Evolutionary conservation across 2,797 vertebrate species (phyloP).

Genomic region (Pseudochirops corinnae): DNA sequence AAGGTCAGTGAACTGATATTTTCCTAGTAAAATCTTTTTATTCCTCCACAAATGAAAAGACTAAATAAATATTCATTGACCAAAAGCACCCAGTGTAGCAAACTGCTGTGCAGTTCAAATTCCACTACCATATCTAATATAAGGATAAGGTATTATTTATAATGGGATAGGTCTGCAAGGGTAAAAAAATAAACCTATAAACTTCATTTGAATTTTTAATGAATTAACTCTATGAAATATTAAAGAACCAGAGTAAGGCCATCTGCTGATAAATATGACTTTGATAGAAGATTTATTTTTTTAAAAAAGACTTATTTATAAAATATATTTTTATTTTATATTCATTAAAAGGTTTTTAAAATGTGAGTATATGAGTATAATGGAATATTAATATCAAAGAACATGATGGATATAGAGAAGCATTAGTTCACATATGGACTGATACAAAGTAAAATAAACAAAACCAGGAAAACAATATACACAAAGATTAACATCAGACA

Average conservation of each 20-base stretch:
- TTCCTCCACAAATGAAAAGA: slow-evolving; percentile 30
- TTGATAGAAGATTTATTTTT: not conserved
- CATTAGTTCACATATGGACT: no score
- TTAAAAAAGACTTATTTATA: not conserved
- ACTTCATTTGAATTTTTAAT: slow-evolving; percentile 9
- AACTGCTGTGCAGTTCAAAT: not conserved
- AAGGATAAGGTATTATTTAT: not conserved
- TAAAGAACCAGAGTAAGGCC: not conserved
- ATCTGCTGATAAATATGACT: not conserved
- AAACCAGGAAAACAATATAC: not conserved
- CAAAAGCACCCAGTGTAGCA: not conserved
- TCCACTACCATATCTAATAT: not conserved
- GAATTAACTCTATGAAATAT: not conserved
- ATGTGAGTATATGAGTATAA: not conserved
- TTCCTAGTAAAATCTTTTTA: slow-evolving; percentile 17
- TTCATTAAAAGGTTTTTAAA: not conserved
- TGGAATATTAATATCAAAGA: not conserved
- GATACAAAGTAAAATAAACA: no score
- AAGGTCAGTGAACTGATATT: not conserved
- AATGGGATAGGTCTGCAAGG: slow-evolving; percentile 23
- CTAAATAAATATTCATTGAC: slow-evolving; percentile 19
- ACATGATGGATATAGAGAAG: not conserved
- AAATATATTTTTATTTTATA: not conserved
- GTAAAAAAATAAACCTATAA: slow-evolving; percentile 29
- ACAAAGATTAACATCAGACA: not conserved